Conservation (phyloP, 1,140 invertebrate species). For the Pygmarrhopalites habei region DNA sequence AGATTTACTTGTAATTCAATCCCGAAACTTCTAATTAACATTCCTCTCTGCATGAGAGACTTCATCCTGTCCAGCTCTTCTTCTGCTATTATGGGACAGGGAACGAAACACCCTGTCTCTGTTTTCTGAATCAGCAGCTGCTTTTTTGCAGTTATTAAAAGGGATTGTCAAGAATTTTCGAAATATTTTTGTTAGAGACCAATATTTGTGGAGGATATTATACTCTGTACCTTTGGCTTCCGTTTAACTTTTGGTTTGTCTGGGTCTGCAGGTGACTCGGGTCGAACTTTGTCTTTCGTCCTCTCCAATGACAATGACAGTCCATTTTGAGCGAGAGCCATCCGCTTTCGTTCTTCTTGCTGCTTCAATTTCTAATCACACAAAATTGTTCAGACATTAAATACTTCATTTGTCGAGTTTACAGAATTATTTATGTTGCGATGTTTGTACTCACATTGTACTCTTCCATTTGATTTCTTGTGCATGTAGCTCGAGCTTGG, state of each 20-base stretch:
- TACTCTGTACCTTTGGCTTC: not conserved
- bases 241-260: not conserved
- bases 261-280: slow-evolving; percentile 19
- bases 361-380: slow-evolving; percentile 25
- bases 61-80: slow-evolving; percentile 35
- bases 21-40: slow-evolving; percentile 33
- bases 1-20: slow-evolving; percentile 32
- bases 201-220: no score
- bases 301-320: not conserved
- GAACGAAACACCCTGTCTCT: slow-evolving; percentile 7
- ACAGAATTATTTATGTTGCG: not conserved
- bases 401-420: not conserved
- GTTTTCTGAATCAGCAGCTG: no score
- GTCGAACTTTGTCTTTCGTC: slow-evolving; percentile 18
- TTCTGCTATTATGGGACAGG: slow-evolving; percentile 22
- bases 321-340: slow-evolving; percentile 2
- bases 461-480: slow-evolving; percentile 30
- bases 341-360: slow-evolving; percentile 28
- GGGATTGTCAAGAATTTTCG: no score
- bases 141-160: no score
- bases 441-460: slow-evolving; percentile 23
- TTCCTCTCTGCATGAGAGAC: slow-evolving; percentile 31
- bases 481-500: slow-evolving; percentile 29
- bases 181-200: no score
- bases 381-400: not conserved